Evolutionary conservation across 2,113 vertebrate species (phyloP), one percentile per base, ranked within the genome.

Genomic region (Formicarius rufipectus): DNA sequence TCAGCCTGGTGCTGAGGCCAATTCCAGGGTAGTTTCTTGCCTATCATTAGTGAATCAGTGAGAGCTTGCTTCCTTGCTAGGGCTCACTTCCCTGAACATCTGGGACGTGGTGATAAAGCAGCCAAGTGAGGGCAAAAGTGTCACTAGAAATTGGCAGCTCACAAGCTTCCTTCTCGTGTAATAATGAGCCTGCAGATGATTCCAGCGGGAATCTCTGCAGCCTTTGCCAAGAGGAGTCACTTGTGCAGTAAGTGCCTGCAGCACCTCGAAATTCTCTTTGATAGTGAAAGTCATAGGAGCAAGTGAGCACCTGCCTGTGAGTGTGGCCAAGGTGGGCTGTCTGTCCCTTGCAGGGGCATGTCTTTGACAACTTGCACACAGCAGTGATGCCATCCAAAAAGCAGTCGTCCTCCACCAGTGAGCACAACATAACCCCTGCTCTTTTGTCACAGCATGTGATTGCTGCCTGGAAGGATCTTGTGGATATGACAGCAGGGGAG

Each of bases 101-200:
- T 97, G 96, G 91, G 81, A 88, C 81, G 60, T 8, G 28, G 40
- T 45, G 23, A 9, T 73, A 78, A 84, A 94, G 82, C 89, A 93
- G 94, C 93, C 97, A 97, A 97, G 63, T 93, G 74, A 93, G 95
- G 89, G 87, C 91, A 97, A 96, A 96, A 93, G 89, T 96, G 94
- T 89, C 58, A 5, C 68, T 78, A 74, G 77, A 83, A 97, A 79
- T 90, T 92, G 91, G 93, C 95, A 92, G 94, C 87, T 96, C 76
- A 78, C 33, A 25, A 56, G 55, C 77, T 92, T 95, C 77, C 55
- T 92, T 84, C 89, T 94, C n/a, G 6, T 90, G 76, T 71, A 59
- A 50, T 82, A 97, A 91, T 93, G 77, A 94, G 84, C 55, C 73
- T 49, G 53, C 16, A 4, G 66, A 92, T 7, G 39, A 84, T 93